Conservation (phyloP, 2,888 invertebrate species). For the Alloplasta piceator region DNA sequence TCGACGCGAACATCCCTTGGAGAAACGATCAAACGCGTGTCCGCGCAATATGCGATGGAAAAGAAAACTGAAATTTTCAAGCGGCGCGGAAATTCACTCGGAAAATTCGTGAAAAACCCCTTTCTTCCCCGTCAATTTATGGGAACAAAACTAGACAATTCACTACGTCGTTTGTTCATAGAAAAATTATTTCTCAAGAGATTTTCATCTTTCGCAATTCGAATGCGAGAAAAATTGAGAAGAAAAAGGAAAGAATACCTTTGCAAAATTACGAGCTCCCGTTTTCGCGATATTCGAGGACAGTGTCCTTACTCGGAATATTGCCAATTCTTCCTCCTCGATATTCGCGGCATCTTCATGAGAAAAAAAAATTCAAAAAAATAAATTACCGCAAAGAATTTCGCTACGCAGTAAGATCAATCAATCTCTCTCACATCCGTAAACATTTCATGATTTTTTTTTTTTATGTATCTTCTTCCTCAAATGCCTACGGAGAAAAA, state of each 20-base stretch:
- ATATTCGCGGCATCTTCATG: too few relatives aligned
- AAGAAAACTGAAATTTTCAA: not conserved
- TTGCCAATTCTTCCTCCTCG: not conserved
- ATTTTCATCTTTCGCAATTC: not conserved
- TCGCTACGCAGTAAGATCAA: too few relatives aligned
- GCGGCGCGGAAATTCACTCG: not conserved
- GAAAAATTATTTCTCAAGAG: not conserved
- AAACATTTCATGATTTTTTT: not conserved
- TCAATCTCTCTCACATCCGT: too few relatives aligned
- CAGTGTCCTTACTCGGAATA: conserved; percentile 4
- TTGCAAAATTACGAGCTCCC: too few relatives aligned
- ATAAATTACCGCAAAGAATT: too few relatives aligned
- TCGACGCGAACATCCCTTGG: too few relatives aligned
- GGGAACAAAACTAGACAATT: not conserved
- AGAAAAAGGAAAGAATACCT: conserved; percentile 16
- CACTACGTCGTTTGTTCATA: not conserved
- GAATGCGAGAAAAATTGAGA: not conserved
- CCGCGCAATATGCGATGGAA: too few relatives aligned
- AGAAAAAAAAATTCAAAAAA: too few relatives aligned
- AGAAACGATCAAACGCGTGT: too few relatives aligned
- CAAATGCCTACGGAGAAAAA: not conserved
- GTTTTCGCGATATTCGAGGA: conserved; percentile 4
- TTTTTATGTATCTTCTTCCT: not conserved
- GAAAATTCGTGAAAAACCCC: not conserved
- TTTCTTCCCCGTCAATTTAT: not conserved